phyloP scores from a whole-genome alignment of 2,888 invertebrate genomes.

The Nemoura dubitans region DNA sequence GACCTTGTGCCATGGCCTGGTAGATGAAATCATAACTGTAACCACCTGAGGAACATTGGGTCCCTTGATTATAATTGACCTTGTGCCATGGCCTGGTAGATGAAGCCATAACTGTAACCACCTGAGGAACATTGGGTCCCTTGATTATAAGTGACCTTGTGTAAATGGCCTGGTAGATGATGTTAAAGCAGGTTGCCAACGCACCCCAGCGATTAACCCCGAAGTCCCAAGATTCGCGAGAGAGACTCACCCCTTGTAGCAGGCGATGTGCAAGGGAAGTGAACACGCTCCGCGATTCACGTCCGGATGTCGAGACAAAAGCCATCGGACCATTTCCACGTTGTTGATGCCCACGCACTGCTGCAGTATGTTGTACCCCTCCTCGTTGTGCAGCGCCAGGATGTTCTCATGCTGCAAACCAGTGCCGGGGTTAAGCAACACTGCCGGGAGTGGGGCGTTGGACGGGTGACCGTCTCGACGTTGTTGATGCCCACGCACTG shows the following conservation, averaged over 20 bases:
- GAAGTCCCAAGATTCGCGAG: not conserved
- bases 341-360: conserved; percentile 77
- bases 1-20: too few relatives aligned
- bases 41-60: too few relatives aligned
- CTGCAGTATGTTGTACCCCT: conserved; percentile 77
- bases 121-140: too few relatives aligned
- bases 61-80: too few relatives aligned
- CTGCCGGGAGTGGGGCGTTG: too few relatives aligned
- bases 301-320: conserved; percentile 70
- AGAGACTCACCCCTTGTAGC: conserved; percentile 67
- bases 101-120: too few relatives aligned
- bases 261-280: conserved; percentile 78
- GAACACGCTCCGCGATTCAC: conserved; percentile 78
- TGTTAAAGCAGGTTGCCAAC: too few relatives aligned
- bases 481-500: conserved; percentile 77
- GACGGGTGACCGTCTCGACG: conserved; percentile 74
- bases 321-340: conserved; percentile 74
- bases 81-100: too few relatives aligned
- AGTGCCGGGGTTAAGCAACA: not conserved
- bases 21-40: too few relatives aligned
- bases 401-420: conserved; percentile 72
- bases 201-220: too few relatives aligned
- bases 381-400: conserved; percentile 71
- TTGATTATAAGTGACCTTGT: too few relatives aligned
- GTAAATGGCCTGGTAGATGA: too few relatives aligned